Base-by-base conservation (phyloP, 1,140 invertebrate genomes). In the Orchestia grillus region DNA sequence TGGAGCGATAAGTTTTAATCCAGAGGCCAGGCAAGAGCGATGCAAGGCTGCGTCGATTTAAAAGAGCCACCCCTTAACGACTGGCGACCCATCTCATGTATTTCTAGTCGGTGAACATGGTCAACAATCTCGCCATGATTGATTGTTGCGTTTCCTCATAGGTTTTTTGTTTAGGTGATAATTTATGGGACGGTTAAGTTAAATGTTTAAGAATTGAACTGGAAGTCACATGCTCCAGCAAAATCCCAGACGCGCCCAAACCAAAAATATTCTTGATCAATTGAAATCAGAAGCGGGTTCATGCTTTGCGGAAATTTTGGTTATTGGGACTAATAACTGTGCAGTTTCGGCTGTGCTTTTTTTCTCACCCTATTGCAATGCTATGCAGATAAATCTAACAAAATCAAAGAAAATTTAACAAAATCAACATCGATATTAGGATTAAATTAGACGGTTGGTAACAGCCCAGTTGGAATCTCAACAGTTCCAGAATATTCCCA, bases 1-100 rank as follows among this genome's bases (percentile, higher is more conserved):
- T 90, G 88, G 41, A 90, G 88, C 88, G 88, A 90, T 90, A 90
- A 90, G 88, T 44, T 90, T 87, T 90, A 90, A 90, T 90, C 88
- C 88, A 16, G 62, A 77, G 62, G 62, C 62, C 62, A 19, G 62
- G 62, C 62, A 77, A 3, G 15, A 77, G 62, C 62, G 28, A 23
- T 77, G 62, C 62, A 77, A 36, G 28, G 62, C 62, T 28, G 36
- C 62, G 62, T 77, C 62, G 36, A 77, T 77, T 77, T 77, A 77
- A 77, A 77, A 77, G 62, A 77, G 62, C 62, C 36, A 77, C 62
- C 62, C 36, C 36, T 77, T 23, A 15, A 77, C 62, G 62, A 77
- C 11, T 77, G 62, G 62, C 28, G 11, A 36, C 62, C 62, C 62
- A 77, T 77, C 28, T 77, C 11, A 23, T 8, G 62, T 77, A 77